Evolutionary conservation across 2,888 invertebrate genomes (phyloP).

Genomic region (Dryadula phaetusa): DNA sequence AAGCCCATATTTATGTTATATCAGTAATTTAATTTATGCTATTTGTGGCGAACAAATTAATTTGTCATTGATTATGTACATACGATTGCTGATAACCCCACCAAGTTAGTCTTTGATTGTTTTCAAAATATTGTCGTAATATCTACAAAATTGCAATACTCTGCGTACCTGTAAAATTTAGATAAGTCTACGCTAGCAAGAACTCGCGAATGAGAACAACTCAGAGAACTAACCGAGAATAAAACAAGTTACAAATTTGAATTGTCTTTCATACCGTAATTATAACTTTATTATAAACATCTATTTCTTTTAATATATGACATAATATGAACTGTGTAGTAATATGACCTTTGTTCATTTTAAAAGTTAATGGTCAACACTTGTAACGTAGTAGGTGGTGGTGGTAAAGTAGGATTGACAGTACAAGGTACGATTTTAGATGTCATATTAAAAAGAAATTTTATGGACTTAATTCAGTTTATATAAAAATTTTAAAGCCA

Average conservation of each 20-base stretch:
- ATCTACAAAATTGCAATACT: not conserved
- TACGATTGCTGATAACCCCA: no score
- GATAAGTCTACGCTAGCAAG: not conserved
- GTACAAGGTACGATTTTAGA: no score
- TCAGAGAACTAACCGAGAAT: conserved; percentile 18
- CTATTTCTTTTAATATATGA: not conserved
- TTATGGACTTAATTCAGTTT: no score
- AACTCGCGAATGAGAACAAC: conserved; percentile 4
- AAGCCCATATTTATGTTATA: not conserved
- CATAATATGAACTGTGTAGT: not conserved
- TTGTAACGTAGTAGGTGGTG: not conserved
- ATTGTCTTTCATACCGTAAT: conserved; percentile 9
- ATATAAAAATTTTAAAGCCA: not conserved
- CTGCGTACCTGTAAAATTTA: conserved; percentile 5
- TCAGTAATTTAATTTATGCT: not conserved
- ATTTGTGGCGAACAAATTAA: no score
- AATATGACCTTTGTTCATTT: not conserved
- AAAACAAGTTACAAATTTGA: conserved; percentile 21
- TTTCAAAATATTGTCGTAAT: no score
- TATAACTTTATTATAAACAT: not conserved
- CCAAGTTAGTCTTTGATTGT: not conserved
- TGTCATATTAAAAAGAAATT: no score
- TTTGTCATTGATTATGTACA: no score
- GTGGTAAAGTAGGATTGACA: no score
- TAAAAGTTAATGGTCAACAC: no score